phyloP scores from a whole-genome alignment of 2,797 vertebrate species.

The Ctenochaetus hawaiiensis region DNA sequence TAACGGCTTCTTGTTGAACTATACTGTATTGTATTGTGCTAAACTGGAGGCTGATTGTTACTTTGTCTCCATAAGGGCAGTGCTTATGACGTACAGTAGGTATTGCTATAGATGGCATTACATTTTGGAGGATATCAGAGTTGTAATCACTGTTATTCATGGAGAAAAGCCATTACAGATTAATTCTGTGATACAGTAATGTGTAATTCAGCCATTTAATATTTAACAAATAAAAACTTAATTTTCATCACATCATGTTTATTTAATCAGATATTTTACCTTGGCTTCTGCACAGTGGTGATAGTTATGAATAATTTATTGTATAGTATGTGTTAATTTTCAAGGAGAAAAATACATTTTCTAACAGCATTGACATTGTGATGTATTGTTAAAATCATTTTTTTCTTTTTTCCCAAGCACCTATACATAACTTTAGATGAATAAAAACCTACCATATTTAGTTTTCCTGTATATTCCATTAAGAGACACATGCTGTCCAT shows the following conservation, averaged over 20 bases:
- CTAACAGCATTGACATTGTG: background rate
- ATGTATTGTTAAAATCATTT: background rate
- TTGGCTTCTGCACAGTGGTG: background rate
- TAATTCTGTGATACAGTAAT: constrained; percentile 1
- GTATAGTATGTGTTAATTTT: background rate
- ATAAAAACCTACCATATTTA: background rate
- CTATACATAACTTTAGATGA: background rate
- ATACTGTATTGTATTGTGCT: constrained; percentile 4
- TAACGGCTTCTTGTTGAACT: background rate
- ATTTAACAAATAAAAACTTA: constrained; percentile 8
- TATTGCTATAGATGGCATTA: constrained; percentile 1
- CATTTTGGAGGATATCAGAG: background rate
- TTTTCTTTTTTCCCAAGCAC: background rate
- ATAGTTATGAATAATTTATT: background rate
- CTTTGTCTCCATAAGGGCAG: constrained; percentile 16
- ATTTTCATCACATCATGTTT: background rate
- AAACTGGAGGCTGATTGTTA: constrained; percentile 13
- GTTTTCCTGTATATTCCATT: background rate
- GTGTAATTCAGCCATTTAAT: background rate
- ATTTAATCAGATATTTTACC: background rate
- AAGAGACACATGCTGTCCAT: background rate
- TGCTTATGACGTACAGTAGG: background rate
- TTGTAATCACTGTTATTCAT: constrained; percentile 22
- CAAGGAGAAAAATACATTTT: background rate
- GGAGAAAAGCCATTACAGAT: constrained; percentile 8